These are phyloP conservation scores for Malacoctenus gilli DNA, from an alignment of 2,797 vertebrate genomes.

Conservation along the genomic window DNA sequence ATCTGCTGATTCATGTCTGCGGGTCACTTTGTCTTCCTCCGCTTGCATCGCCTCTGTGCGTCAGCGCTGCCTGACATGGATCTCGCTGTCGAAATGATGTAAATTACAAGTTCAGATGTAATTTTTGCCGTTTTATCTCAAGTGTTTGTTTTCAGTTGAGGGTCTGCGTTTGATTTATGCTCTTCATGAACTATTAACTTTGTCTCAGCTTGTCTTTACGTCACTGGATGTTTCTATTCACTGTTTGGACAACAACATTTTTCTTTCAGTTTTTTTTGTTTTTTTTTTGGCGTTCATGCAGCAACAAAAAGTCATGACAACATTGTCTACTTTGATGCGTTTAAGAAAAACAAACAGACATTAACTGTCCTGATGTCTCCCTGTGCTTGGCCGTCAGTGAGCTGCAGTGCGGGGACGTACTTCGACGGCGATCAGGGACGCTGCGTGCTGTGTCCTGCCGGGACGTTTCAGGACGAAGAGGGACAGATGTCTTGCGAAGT, in stretches of 20 bases:
- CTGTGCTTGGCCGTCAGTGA: slow-evolving; percentile 76
- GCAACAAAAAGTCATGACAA: too few species aligned
- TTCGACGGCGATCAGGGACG: slow-evolving; percentile 82
- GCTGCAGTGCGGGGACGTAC: slow-evolving; percentile 83
- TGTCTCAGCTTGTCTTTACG: slow-evolving; percentile 5
- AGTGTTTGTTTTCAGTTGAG: slow-evolving; percentile 52
- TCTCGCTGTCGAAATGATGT: too few species aligned
- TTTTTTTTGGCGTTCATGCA: too few species aligned
- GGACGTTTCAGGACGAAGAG: slow-evolving; percentile 88
- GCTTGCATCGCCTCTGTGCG: too few species aligned
- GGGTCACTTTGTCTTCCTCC: slow-evolving; percentile 44
- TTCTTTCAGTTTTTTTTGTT: too few species aligned
- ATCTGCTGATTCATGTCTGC: slow-evolving; percentile 58
- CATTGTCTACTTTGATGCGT: too few species aligned
- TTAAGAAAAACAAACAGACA: too few species aligned
- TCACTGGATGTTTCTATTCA: too few species aligned
- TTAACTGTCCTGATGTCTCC: slow-evolving; percentile 25
- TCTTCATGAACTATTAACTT: slow-evolving; percentile 8
- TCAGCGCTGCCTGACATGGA: slow-evolving; percentile 8
- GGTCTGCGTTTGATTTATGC: slow-evolving; percentile 14
- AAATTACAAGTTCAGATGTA: slow-evolving; percentile 30
- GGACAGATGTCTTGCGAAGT: slow-evolving; percentile 87
- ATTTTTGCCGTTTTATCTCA: slow-evolving; percentile 30
- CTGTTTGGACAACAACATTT: too few species aligned
- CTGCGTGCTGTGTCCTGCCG: slow-evolving; percentile 85